These are phyloP conservation scores for Maconellicoccus hirsutus DNA, from an alignment of 1,140 invertebrate genomes.

Conservation along the genomic window DNA sequence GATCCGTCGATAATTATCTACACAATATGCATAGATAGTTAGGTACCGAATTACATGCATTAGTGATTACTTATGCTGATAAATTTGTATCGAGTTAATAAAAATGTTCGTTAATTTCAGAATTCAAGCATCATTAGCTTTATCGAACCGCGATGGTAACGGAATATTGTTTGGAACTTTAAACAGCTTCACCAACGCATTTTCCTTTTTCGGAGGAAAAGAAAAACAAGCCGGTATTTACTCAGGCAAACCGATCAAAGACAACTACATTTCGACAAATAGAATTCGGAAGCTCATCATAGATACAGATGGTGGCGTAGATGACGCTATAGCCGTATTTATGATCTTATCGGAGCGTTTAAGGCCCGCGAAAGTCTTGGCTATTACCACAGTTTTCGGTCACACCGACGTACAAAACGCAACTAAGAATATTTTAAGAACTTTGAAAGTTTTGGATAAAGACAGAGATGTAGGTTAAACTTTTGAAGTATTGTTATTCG, in stretches of 20 bases:
- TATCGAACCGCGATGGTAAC: not conserved
- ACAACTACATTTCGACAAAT: not conserved
- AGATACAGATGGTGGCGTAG: slow-evolving; percentile 21
- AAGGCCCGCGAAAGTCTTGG: not conserved
- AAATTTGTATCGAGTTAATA: too few species aligned
- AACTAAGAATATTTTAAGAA: slow-evolving; percentile 14
- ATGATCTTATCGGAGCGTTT: not conserved
- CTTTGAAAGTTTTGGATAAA: slow-evolving; percentile 16
- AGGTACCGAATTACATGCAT: too few species aligned
- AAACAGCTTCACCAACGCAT: not conserved
- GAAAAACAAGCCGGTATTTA: not conserved
- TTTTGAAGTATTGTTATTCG: not conserved
- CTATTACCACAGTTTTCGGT: slow-evolving; percentile 16
- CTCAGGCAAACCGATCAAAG: not conserved
- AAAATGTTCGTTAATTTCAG: not conserved
- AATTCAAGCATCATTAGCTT: not conserved
- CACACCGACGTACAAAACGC: slow-evolving; percentile 16
- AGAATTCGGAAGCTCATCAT: slow-evolving; percentile 21
- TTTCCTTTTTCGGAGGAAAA: not conserved
- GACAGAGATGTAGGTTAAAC: not conserved
- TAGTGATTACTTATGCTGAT: too few species aligned
- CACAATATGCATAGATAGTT: too few species aligned
- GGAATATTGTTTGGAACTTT: not conserved
- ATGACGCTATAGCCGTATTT: slow-evolving; percentile 19
- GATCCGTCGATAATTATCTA: too few species aligned